These are phyloP conservation scores for Zeus faber DNA, from an alignment of 2,113 vertebrate genomes.

Conservation along the genomic window DNA sequence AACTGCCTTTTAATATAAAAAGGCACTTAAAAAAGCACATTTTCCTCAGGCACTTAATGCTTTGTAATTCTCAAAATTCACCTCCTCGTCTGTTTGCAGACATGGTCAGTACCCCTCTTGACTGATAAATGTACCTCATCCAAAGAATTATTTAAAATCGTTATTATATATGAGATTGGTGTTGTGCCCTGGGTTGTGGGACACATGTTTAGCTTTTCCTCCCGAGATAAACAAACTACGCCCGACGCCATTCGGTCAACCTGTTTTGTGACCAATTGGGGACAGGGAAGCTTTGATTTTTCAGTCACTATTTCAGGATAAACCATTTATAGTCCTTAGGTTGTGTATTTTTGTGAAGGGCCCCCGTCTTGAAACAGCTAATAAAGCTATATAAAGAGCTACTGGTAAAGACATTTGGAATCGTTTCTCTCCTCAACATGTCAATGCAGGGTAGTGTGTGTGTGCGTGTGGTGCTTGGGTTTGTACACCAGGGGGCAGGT, in stretches of 20 bases:
- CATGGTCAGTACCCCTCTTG: constrained; percentile 36
- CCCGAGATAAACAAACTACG: constrained; percentile 24
- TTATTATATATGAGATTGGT: not conserved
- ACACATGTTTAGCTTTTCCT: constrained; percentile 22
- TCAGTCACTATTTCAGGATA: constrained; percentile 48
- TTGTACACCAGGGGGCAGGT: constrained; percentile 66
- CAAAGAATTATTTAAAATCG: not conserved
- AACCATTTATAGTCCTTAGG: constrained; percentile 52
- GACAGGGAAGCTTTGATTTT: constrained; percentile 58
- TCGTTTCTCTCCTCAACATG: constrained; percentile 35
- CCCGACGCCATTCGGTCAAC: constrained; percentile 42
- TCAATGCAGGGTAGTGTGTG: constrained; percentile 40
- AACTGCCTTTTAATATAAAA: too few species aligned
- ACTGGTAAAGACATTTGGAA: constrained; percentile 62
- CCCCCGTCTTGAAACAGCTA: constrained; percentile 60
- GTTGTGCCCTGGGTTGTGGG: constrained; percentile 29
- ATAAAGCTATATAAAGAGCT: constrained; percentile 64
- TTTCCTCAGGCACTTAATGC: too few species aligned
- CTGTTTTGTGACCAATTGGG: constrained; percentile 31
- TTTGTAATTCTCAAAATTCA: constrained; percentile 55
- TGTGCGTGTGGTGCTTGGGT: constrained; percentile 17
- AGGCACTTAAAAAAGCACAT: too few species aligned
- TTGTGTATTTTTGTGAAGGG: constrained; percentile 68
- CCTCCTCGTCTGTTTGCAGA: constrained; percentile 38
- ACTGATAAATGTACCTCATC: constrained; percentile 20